Base-by-base conservation (phyloP, 2,113 vertebrate genomes). In the Alligator sinensis region DNA sequence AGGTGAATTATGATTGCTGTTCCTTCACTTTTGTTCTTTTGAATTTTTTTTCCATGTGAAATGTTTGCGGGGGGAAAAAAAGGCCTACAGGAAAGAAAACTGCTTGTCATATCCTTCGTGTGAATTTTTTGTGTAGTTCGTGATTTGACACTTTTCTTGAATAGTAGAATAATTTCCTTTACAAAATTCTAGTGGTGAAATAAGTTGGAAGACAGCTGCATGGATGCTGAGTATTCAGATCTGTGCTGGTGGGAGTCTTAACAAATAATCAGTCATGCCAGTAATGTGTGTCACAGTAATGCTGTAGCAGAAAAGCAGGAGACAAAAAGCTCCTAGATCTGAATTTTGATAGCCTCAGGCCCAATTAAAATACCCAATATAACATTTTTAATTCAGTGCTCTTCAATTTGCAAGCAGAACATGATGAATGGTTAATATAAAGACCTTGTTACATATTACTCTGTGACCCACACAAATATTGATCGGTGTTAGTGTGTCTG, bases 201-300 rank as follows among this genome's bases (percentile, higher is more conserved):
- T 86, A 79, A 57, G 57, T 84, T 14, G 47, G 47, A 80, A 84
- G 78, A 62, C 80, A 90, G 80, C 80, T 96, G 85, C 82, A 91
- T 93, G 47, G 38, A 80, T 89, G 55, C 75, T 95, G 78, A 86
- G 24, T 93, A 86, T 93, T 96, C 89, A 92, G 78, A 84, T 30
- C 55, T 84, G 76, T 80, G 62, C 75, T 82, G 88, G 55, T 93
- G 84, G 34, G 84, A 77, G 70, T 93, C 78, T 91, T 77, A 66
- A 86, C 60, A 89, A 89, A 94, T 94, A 11, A 82, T 87, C 87
- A 85, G 11, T 76, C 91, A 86, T 38, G 9, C 19, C 24, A 84
- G 66, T 60, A 95, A 88, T 90, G 27, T 86, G 55, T 34, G 15
- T 59, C 86, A 62, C 72, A 76, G 24, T 77, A 92, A 93, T 82